Evolutionary conservation across 2,888 invertebrate species (phyloP), one percentile per base, ranked within the genome.

Genomic region (Baccha elongata): DNA sequence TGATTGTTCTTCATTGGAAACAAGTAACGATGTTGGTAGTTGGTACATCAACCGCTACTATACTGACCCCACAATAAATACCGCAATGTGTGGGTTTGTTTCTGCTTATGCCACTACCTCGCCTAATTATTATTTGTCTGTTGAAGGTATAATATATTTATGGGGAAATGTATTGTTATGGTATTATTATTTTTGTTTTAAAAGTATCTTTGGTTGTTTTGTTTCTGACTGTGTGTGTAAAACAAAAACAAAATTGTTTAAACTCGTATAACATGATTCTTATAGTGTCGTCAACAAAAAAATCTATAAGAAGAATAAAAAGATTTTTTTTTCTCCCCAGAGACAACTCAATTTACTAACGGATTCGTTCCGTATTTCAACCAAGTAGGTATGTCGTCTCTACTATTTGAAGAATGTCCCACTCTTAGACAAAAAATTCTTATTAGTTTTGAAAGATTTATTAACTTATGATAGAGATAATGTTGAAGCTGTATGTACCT

Each of bases 221-320:
- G 37, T 4, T 23, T 37, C 21, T 23, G 58, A 3, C 13, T 37
- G 19, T 15, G 40, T 40, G 40, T 15, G 13, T 11, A 60, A 13
- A 50, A 60, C 6, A 58, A 65, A 42, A 26, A 42, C 37, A 55
- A 40, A 73, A 68, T n/a, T n/a, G n/a, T n/a, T n/a, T n/a, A n/a
- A 60, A 73, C 55, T 68, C 37, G 40, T 55, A 50, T 64, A 62
- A 79, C 67, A 64, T 15, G 73, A 40, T 62, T 73, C 79, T 74
- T 80, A 74, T 80, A 73, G 53, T 53, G 23, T 55, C 10, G 40
- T 42, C 32, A n/a, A n/a, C n/a, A n/a, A 10, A 32, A 42, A 19
- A 15, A 32, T 32, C 21, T 68, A 21, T 23, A 10, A 23, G 5
- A 21, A n/a, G 32, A 17, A 37, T 15, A 53, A 19, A 48, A 17